Conservation (phyloP, 2,888 invertebrate genomes). For the Pyrrhosoma nymphula region DNA sequence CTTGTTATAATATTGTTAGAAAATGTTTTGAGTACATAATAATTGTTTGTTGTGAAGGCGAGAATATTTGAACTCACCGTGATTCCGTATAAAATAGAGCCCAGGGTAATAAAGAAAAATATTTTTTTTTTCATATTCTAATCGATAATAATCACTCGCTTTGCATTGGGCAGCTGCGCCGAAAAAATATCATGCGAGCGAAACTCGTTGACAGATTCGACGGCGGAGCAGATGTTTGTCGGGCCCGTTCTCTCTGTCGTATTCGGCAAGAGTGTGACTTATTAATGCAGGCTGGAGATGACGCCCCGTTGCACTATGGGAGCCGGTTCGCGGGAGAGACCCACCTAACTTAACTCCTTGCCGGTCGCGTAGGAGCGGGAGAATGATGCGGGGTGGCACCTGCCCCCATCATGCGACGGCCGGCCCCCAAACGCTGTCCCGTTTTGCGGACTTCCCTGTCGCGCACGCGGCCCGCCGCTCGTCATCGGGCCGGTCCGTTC, state of each 20-base stretch:
- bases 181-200: neutral
- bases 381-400: neutral
- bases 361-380: neutral
- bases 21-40: too few species aligned
- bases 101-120: too few species aligned
- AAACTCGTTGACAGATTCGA: neutral
- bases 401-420: neutral
- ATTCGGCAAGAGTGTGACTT: constrained; percentile 31
- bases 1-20: too few species aligned
- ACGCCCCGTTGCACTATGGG: neutral
- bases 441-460: neutral
- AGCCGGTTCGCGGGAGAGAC: neutral
- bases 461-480: neutral
- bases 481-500: neutral
- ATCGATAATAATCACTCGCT: neutral
- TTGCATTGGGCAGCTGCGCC: neutral
- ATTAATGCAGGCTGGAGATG: neutral
- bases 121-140: neutral
- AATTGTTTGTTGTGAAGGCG: too few species aligned
- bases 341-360: neutral
- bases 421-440: too few species aligned
- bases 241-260: neutral
- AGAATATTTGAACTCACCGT: too few species aligned
- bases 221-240: neutral
- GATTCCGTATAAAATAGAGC: too few species aligned